phyloP scores from a whole-genome alignment of 2,888 invertebrate species.

The Therioaphis trifolii region DNA sequence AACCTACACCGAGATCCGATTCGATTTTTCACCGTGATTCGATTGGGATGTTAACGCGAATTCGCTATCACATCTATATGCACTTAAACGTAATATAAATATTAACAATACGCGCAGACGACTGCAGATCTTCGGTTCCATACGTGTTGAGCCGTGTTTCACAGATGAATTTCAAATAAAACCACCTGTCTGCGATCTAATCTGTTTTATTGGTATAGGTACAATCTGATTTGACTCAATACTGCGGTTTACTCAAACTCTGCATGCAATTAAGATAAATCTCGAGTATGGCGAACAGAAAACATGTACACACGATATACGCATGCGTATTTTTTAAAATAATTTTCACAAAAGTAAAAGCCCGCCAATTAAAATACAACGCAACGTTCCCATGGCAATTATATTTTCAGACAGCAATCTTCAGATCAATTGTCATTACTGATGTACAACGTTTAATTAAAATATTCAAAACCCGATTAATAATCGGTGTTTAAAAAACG shows the following conservation, averaged over 20 bases:
- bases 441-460: conserved; percentile 19
- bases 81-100: not conserved
- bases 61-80: too few relatives aligned
- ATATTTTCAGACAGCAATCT: conserved; percentile 34
- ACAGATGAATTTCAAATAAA: not conserved
- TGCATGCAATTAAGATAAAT: conserved; percentile 4
- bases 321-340: not conserved
- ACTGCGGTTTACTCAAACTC: conserved; percentile 1
- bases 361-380: conserved; percentile 42
- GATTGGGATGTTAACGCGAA: too few relatives aligned
- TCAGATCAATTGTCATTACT: conserved; percentile 25
- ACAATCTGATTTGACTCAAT: not conserved
- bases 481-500: conserved; percentile 29
- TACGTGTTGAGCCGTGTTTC: not conserved
- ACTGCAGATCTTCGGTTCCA: not conserved
- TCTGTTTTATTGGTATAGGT: not conserved
- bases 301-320: not conserved
- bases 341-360: conserved; percentile 52
- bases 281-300: not conserved
- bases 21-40: too few relatives aligned
- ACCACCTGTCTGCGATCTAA: not conserved
- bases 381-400: conserved; percentile 39
- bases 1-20: too few relatives aligned
- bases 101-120: not conserved
- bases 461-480: conserved; percentile 9